Evolutionary conservation across 2,888 invertebrate genomes (phyloP).

Genomic region (Microchrysa polita): DNA sequence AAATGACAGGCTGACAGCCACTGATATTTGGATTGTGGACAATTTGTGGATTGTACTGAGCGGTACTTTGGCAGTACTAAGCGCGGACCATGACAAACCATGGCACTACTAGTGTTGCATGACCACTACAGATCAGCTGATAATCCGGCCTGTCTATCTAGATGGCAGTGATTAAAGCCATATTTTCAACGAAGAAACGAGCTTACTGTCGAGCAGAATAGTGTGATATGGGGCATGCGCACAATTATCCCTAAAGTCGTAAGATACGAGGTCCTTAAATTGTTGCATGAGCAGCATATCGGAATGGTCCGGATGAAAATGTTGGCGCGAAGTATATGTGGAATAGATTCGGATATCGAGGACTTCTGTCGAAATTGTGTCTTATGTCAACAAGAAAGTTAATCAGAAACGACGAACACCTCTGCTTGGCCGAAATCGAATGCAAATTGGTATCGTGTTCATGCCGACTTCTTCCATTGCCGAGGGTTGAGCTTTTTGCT

Average conservation of each 20-base stretch:
- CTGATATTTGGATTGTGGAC: too few relatives aligned
- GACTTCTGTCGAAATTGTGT: not conserved
- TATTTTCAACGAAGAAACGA: slow-evolving; percentile 10
- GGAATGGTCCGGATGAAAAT: too few relatives aligned
- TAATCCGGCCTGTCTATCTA: too few relatives aligned
- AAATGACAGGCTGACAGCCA: too few relatives aligned
- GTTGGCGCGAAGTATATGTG: not conserved
- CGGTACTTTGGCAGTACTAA: too few relatives aligned
- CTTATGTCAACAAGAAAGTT: not conserved
- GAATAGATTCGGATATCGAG: not conserved
- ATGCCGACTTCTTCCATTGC: not conserved
- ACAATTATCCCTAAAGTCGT: not conserved
- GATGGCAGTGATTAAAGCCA: not conserved
- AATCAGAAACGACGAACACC: not conserved
- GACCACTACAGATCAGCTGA: too few relatives aligned
- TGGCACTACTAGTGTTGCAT: too few relatives aligned
- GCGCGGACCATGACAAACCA: too few relatives aligned
- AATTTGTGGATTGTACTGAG: too few relatives aligned
- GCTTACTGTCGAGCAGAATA: not conserved
- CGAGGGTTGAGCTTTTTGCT: not conserved
- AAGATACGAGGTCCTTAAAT: not conserved
- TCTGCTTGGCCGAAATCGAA: slow-evolving; percentile 23
- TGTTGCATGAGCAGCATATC: not conserved
- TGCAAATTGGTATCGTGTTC: not conserved
- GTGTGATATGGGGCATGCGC: not conserved